Base-by-base conservation (phyloP, 2,888 invertebrate species). In the Blastobasis lacticolella region DNA sequence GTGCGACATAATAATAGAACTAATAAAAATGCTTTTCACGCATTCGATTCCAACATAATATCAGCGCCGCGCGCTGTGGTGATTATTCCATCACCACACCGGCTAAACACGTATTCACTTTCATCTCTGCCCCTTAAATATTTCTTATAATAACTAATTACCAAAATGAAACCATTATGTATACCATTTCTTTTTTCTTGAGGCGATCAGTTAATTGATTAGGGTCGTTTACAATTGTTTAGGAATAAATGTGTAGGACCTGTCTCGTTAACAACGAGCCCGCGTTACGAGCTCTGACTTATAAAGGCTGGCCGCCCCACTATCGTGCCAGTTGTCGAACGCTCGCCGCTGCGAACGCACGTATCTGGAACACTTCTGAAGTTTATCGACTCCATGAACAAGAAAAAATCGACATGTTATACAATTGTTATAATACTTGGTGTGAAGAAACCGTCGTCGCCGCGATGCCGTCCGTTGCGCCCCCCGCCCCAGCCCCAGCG, bases 341-440 rank as follows among this genome's bases (percentile, higher is more conserved):
- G 87, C 77, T 77, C 81, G 87, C 80, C 84, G 79, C 86, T 85
- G 85, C 83, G 85, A 73, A 71, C 74, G 80, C 83, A 87, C 86
- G 87, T 87, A 76, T 73, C 75, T 1, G 23, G 23, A 23, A 23
- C 23, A 23, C 23, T 23, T 23, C 23, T 3, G 3, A 23, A n/a
- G n/a, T n/a, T 23, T 23, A 23, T 85, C 84, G 83, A 80, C 84
- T 87, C 85, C 86, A 88, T 88, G 23, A 23, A 2, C 23, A 23
- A 23, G 23, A 23, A 23, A 2, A 23, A 2, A 23, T 2, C 23
- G 3, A 23, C 2, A 23, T 23, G 23, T 23, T 23, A 2, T 23
- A 23, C 23, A 23, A 23, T 3, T 23, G 3, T 23, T 23, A 23
- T 23, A 76, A 81, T 70, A 75, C 82, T 81, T 86, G 82, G 83